Conservation (phyloP, 2,113 vertebrate genomes). For the Lagopus leucura region DNA sequence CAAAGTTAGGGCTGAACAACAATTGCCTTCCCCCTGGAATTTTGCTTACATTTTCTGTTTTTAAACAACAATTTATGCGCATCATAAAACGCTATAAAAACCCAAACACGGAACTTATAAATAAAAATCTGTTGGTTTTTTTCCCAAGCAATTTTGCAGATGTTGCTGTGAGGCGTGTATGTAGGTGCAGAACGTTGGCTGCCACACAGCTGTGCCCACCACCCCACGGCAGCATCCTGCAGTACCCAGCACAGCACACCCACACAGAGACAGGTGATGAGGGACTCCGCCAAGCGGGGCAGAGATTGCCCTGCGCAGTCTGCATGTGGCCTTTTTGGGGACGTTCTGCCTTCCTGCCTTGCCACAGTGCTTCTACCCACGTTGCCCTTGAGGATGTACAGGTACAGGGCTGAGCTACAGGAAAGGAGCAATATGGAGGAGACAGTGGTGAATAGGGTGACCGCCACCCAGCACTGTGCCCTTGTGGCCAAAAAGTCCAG, state of each 20-base stretch:
- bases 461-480: too few species aligned
- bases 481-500: too few species aligned
- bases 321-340: rapidly evolving
- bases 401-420: too few species aligned
- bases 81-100: not conserved
- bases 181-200: not conserved
- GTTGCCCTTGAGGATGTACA: too few species aligned
- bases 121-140: not conserved
- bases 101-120: not conserved
- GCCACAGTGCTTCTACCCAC: rapidly evolving
- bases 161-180: not conserved
- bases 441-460: too few species aligned
- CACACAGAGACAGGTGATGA: rapidly evolving
- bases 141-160: not conserved
- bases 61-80: constrained; percentile 31
- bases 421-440: too few species aligned
- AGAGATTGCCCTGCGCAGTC: rapidly evolving
- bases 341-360: not conserved
- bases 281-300: not conserved
- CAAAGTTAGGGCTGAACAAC: not conserved
- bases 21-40: not conserved
- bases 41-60: not conserved
- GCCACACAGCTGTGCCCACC: not conserved
- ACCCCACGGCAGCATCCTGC: not conserved
- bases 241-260: not conserved